Evolutionary conservation across 64 coral and sea anemone genomes (phyloP), one percentile per base, ranked within the genome.

Genomic region (Montipora cactus): DNA sequence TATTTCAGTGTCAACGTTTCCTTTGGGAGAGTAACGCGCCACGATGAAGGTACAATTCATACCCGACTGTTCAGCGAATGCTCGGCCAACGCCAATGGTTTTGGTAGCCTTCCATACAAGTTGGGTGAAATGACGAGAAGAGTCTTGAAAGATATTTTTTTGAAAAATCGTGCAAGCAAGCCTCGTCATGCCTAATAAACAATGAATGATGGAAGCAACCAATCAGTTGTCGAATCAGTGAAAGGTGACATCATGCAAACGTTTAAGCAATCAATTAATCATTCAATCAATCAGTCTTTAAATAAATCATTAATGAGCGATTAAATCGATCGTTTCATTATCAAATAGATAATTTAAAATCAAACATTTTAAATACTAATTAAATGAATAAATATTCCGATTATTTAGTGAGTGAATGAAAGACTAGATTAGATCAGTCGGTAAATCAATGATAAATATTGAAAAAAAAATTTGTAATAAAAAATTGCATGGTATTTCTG

Each of bases 1-100:
- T 2, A 76, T 82, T 67, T 82, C 73, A n/a, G 83, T 89, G 11
- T 92, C 92, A 11, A 97, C 78, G 47, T 98, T 95, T 12, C 96
- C 93, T 88, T 91, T 91, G 2, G 49, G 89, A 72, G 44, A 14
- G 79, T 97, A 97, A 47, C 96, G 75, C 14, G 89, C 96, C 12
- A 97, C 96, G 21, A 97, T 95, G 44, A 92, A 97, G 8, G 96
- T 89, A 55, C 96, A 97, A 15, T 92, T 95, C 92, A 98, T 94
- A 15, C 96, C 96, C 92, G 89, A 98, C 73, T 98, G 95, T 8
- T 44, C 70, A 5, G 93, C 96, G 9, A 88, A 79, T 2, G 93
- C 93, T 83, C 78, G 70, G 0, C 96, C 96, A 23, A 98, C 68
- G 3, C 96, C 96, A 10, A 98, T 74, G 22, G 83, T 83, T 4